These are phyloP conservation scores for Lasioglossum marginatum DNA, from an alignment of 2,888 invertebrate genomes.

Conservation along the genomic window DNA sequence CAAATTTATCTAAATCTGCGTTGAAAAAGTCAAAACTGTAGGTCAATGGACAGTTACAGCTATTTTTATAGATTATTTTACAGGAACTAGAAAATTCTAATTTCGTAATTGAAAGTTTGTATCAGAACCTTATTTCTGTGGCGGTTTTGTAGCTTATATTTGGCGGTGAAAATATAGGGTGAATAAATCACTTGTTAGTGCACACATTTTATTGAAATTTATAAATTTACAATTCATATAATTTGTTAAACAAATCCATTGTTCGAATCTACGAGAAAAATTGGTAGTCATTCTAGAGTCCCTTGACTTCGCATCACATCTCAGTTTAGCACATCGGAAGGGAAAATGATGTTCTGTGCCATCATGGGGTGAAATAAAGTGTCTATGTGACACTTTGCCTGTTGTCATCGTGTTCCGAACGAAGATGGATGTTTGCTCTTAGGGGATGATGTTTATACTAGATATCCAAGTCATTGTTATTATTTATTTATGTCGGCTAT, in stretches of 20 bases:
- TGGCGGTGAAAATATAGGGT: too few species aligned
- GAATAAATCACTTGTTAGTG: too few species aligned
- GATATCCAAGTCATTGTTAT: neutral
- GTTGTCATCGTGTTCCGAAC: neutral
- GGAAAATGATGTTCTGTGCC: neutral
- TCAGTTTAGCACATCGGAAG: neutral
- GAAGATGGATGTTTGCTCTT: slow-evolving; percentile 7
- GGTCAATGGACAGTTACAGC: neutral
- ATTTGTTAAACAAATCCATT: neutral
- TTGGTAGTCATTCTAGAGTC: neutral
- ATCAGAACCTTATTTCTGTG: neutral
- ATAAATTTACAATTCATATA: neutral
- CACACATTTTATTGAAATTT: neutral
- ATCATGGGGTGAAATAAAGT: neutral
- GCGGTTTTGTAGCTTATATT: too few species aligned
- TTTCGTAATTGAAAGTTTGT: neutral
- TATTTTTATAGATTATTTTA: neutral
- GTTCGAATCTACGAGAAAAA: neutral
- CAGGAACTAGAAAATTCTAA: neutral
- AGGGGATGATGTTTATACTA: neutral
- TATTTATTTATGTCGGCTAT: neutral
- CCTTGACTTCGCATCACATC: neutral
- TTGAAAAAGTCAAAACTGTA: too few species aligned
- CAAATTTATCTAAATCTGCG: too few species aligned
- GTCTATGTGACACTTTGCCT: slow-evolving; percentile 6